Evolutionary conservation across 2,113 vertebrate genomes (phyloP).

Genomic region (Myotis yumanensis): DNA sequence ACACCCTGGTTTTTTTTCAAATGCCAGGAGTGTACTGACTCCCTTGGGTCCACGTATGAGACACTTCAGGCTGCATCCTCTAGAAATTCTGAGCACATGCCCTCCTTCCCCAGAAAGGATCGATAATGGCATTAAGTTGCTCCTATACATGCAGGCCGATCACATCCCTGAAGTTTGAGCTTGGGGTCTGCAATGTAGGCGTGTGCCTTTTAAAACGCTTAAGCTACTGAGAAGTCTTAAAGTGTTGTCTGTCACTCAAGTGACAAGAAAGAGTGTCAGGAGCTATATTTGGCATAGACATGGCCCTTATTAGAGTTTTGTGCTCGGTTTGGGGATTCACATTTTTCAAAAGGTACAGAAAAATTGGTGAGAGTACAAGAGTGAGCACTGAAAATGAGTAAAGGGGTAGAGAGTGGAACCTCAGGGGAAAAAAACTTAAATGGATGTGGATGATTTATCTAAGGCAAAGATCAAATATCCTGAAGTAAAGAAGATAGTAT

Average conservation of each 20-base stretch:
- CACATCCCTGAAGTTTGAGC: constrained; percentile 34
- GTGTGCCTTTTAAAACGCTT: constrained; percentile 38
- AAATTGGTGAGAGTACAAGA: constrained; percentile 64
- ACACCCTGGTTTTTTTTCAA: neutral
- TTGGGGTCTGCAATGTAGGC: neutral
- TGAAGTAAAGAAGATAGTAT: constrained; percentile 13
- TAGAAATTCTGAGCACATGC: constrained; percentile 38
- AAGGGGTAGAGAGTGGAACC: constrained; percentile 44
- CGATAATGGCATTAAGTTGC: constrained; percentile 2
- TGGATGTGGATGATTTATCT: constrained; percentile 61
- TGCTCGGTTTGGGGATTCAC: constrained; percentile 58
- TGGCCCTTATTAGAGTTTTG: constrained; percentile 65
- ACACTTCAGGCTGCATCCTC: neutral
- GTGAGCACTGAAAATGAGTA: constrained; percentile 63
- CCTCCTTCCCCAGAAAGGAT: constrained; percentile 1
- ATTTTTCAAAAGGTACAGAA: constrained; percentile 70
- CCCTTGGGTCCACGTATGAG: neutral
- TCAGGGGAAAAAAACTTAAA: constrained; percentile 57
- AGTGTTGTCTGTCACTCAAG: constrained; percentile 63
- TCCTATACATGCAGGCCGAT: neutral
- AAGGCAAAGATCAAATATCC: constrained; percentile 38
- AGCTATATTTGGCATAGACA: constrained; percentile 54
- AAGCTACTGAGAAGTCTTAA: constrained; percentile 39
- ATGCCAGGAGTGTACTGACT: neutral
- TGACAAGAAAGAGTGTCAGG: constrained; percentile 61